phyloP scores from a whole-genome alignment of 2,113 vertebrate species.

The Hydrochoerus hydrochaeris region DNA sequence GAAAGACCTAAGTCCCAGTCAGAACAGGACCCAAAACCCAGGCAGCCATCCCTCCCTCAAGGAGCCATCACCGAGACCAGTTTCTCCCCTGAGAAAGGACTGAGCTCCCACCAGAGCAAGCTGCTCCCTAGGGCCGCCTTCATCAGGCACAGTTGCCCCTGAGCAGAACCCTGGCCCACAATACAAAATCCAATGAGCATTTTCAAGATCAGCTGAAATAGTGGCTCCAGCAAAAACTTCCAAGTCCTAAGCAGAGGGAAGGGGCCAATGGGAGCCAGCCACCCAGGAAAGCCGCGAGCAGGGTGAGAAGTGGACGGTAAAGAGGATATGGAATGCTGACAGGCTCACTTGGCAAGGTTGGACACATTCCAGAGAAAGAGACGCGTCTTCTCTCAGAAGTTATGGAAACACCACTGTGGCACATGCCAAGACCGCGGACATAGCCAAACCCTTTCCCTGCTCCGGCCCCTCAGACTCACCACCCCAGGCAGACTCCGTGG shows the following conservation, averaged over 20 bases:
- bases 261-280: slow-evolving; percentile 58
- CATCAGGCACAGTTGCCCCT: slow-evolving; percentile 29
- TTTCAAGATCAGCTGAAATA: slow-evolving; percentile 63
- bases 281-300: slow-evolving; percentile 65
- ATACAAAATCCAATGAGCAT: slow-evolving; percentile 52
- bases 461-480: slow-evolving; percentile 24
- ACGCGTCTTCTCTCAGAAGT: slow-evolving; percentile 80
- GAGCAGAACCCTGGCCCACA: slow-evolving; percentile 31
- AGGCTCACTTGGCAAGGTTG: slow-evolving; percentile 54
- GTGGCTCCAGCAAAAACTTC: slow-evolving; percentile 50
- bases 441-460: slow-evolving; percentile 61
- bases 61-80: not conserved
- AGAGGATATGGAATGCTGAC: slow-evolving; percentile 68
- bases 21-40: not conserved
- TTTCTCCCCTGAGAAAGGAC: not conserved
- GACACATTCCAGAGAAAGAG: slow-evolving; percentile 70
- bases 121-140: slow-evolving; percentile 9
- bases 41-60: not conserved
- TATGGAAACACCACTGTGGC: slow-evolving; percentile 82
- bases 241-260: slow-evolving; percentile 33
- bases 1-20: not conserved
- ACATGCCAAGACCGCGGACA: slow-evolving; percentile 23
- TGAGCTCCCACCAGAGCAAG: not conserved
- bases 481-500: slow-evolving; percentile 47
- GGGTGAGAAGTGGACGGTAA: slow-evolving; percentile 56